Base-by-base conservation (phyloP, 2,888 invertebrate species). In the Antheraea assamensis region DNA sequence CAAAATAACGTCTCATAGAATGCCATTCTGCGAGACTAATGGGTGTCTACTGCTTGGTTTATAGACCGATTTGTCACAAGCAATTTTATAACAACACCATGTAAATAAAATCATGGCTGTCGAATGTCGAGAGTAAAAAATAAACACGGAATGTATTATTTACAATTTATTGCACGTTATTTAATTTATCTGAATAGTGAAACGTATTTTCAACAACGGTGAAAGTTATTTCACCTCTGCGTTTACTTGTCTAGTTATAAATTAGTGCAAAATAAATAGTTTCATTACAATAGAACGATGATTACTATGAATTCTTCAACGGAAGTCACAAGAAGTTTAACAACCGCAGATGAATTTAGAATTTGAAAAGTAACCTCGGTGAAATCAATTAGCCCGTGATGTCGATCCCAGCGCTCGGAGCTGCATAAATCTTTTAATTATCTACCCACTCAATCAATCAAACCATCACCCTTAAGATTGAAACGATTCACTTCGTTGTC, bases 361-460 rank as follows among this genome's bases (percentile, higher is more conserved):
- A 87, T 86, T 84, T 85, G 79, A 80, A 82, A 42, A 83, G 82
- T 81, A 81, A 83, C 82, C 83, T 85, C 81, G 86, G 83, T 73
- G 79, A 92, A 94, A 94, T 94, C 94, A 92, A 94, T 94, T 94
- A 92, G 82, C 84, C 84, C 89, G 88, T 89, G 88, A 79, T 86
- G 87, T 85, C 84, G 84, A 83, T 85, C 85, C 85, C 87, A 88
- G 82, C 81, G 81, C 76, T 79, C 31, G 70, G 77, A 77, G 77
- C 76, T 79, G 84, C 82, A 85, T 84, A 86, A 87, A 88, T 85
- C 86, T 87, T 88, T 87, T 91, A 91, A 92, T 92, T 92, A 90
- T 82, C 85, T 87, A 85, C 86, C 87, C 84, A 82, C 84, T 85
- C 85, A 87, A 90, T 90, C 90, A 89, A 90, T 87, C 85, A 86